Percentiles rank a stretch among this genome's conserved stretches.
Conservation (phyloP, 1,140 invertebrate genomes). For the Euwallacea similis region DNA sequence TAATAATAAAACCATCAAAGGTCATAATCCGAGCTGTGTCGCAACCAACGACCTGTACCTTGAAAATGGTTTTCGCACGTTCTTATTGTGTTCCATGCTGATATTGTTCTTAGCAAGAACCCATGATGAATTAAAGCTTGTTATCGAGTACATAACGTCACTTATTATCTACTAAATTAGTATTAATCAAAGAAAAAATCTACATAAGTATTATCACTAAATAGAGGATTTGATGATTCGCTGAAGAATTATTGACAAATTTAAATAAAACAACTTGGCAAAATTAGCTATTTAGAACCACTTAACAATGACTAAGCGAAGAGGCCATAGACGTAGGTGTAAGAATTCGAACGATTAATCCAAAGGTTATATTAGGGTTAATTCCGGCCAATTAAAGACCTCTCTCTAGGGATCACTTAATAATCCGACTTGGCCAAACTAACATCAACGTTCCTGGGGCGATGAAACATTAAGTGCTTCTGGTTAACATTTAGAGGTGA, state of each 20-base stretch:
- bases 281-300: too few species aligned
- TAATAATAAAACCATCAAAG: conserved; percentile 15
- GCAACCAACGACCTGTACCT: conserved; percentile 14
- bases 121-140: conserved; percentile 10
- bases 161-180: not conserved
- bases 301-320: not conserved
- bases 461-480: too few species aligned
- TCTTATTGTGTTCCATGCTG: conserved; percentile 9
- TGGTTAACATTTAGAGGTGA: too few species aligned
- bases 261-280: too few species aligned
- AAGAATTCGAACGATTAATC: conserved; percentile 24
- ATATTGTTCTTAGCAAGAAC: conserved; percentile 20
- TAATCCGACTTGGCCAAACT: not conserved
- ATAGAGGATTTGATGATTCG: too few species aligned
- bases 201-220: too few species aligned
- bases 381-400: conserved; percentile 14
- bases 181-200: too few species aligned
- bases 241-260: too few species aligned
- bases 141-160: conserved; percentile 7
- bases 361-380: conserved; percentile 29
- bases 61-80: conserved; percentile 24
- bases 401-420: not conserved
- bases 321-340: conserved; percentile 4
- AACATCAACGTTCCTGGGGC: too few species aligned
- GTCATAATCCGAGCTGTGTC: conserved; percentile 14